Percentiles rank a stretch among this genome's conserved stretches.
Evolutionary conservation across 2,888 invertebrate genomes (phyloP).

Genomic region (Drosophila seclusa): DNA sequence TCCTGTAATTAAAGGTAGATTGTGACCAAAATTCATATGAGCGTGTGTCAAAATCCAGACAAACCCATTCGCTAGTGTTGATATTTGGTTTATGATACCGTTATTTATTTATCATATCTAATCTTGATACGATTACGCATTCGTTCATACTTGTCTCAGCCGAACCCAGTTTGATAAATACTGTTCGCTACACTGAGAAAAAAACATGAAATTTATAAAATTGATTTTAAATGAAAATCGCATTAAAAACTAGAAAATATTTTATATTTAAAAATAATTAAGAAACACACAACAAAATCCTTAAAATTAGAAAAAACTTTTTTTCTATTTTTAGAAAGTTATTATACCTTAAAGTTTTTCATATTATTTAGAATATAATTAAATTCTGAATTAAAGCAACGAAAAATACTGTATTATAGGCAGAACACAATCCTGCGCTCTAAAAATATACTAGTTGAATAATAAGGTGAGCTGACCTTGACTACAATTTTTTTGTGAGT

Average conservation of each 20-base stretch:
- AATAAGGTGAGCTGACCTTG: background rate
- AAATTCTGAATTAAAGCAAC: background rate
- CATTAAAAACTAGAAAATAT: background rate
- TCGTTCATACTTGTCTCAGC: background rate
- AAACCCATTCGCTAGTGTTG: background rate
- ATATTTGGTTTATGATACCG: background rate
- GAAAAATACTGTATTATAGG: background rate
- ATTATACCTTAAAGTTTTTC: accelerated
- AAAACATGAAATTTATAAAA: background rate
- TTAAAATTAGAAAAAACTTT: background rate
- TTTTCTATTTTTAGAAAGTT: background rate
- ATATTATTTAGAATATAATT: background rate
- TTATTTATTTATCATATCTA: background rate
- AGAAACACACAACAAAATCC: background rate
- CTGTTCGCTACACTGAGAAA: background rate
- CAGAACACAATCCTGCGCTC: accelerated
- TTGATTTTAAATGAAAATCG: accelerated
- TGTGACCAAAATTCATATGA: background rate
- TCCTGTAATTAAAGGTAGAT: background rate
- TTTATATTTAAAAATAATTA: background rate
- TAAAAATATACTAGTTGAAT: background rate
- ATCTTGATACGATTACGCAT: constrained; percentile 4
- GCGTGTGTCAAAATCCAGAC: background rate
- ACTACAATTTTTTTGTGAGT: background rate
- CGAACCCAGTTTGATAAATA: background rate